Percentiles rank a stretch among this genome's conserved stretches.
Conservation (phyloP, 1,140 invertebrate genomes). For the Aphis gossypii region DNA sequence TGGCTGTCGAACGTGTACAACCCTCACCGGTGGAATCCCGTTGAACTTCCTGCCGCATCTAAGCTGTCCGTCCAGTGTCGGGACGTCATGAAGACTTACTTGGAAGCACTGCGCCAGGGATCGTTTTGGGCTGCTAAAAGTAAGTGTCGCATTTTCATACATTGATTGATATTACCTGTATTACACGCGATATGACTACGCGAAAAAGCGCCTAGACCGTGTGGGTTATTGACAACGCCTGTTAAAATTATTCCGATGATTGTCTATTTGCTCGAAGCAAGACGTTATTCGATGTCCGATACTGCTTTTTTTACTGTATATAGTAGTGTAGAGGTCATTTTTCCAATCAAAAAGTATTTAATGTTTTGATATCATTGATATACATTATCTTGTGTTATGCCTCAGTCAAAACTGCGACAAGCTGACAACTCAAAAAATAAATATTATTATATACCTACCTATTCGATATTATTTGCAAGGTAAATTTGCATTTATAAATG, state of each 20-base stretch:
- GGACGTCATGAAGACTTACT: slow-evolving; percentile 68
- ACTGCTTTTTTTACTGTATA: neutral
- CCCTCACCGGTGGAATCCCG: slow-evolving; percentile 70
- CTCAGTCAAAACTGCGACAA: no score
- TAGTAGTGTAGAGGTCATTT: neutral
- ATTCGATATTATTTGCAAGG: no score
- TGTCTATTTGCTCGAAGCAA: no score
- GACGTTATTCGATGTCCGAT: neutral
- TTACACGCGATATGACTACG: neutral
- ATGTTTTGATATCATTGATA: neutral
- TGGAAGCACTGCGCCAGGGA: slow-evolving; percentile 68
- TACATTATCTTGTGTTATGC: neutral
- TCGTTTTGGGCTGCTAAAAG: slow-evolving; percentile 75
- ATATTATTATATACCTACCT: no score
- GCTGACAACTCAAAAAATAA: no score
- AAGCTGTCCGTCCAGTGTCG: slow-evolving; percentile 65
- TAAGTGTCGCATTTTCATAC: slow-evolving; percentile 65
- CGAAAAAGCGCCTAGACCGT: no score
- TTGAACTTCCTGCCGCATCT: slow-evolving; percentile 62
- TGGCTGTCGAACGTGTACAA: slow-evolving; percentile 73
- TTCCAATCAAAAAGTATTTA: neutral
- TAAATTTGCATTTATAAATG: no score
- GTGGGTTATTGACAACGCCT: no score
- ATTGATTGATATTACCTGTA: neutral
- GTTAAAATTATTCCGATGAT: neutral